phyloP scores from a whole-genome alignment of 2,888 invertebrate genomes.

The Heteromyza rotundicornis region DNA sequence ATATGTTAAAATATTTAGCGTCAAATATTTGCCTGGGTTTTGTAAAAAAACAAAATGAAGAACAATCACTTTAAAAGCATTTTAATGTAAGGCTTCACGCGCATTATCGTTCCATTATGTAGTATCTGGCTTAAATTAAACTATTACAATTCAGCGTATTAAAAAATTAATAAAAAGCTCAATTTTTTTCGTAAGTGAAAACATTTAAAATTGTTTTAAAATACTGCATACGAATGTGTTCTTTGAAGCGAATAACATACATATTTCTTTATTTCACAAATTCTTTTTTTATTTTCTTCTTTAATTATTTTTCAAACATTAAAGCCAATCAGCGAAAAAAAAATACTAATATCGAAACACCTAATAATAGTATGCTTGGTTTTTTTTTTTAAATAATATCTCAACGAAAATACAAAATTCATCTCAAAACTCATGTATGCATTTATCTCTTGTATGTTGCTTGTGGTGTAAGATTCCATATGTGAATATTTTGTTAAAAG shows the following conservation, averaged over 20 bases:
- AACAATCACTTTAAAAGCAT: slow-evolving; percentile 51
- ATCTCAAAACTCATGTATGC: slow-evolving; percentile 25
- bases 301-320: slow-evolving; percentile 37
- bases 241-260: slow-evolving; percentile 12
- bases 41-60: slow-evolving; percentile 46
- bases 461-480: too few species aligned
- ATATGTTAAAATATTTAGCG: slow-evolving; percentile 52
- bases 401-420: slow-evolving; percentile 3
- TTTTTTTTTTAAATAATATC: slow-evolving; percentile 28
- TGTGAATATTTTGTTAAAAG: slow-evolving; percentile 6
- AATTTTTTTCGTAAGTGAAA: neutral
- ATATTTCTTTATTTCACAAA: slow-evolving; percentile 5
- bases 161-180: slow-evolving; percentile 25
- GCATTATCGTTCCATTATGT: slow-evolving; percentile 32
- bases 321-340: slow-evolving; percentile 51
- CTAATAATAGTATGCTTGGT: slow-evolving; percentile 28
- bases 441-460: neutral
- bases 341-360: slow-evolving; percentile 44
- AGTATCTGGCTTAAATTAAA: slow-evolving; percentile 52
- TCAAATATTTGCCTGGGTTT: slow-evolving; percentile 48
- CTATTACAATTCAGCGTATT: slow-evolving; percentile 41
- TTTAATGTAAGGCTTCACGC: slow-evolving; percentile 42
- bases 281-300: slow-evolving; percentile 19
- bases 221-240: slow-evolving; percentile 8
- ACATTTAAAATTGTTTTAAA: slow-evolving; percentile 5